A percentile compares a stretch with the other conserved stretches of the same genome.
Evolutionary conservation across 1,140 invertebrate genomes (phyloP).

Genomic region (Atta colombica): DNA sequence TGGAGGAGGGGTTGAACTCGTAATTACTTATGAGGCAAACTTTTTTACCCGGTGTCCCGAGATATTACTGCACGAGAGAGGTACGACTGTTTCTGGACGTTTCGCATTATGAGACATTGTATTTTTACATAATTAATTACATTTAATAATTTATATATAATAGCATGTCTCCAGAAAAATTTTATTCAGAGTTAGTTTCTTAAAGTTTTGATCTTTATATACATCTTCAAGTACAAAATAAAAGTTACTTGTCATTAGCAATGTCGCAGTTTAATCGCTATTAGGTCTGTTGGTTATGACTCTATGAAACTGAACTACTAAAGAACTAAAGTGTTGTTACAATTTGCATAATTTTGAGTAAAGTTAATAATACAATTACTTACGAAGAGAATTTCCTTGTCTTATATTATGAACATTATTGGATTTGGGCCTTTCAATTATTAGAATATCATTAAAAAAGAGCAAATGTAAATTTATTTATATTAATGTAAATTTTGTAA

Average conservation of each 20-base stretch:
- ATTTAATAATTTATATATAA: slow-evolving; percentile 6
- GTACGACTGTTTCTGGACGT: slow-evolving; percentile 25
- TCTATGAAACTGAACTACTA: slow-evolving; percentile 13
- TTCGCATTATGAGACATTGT: not conserved
- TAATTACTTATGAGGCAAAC: slow-evolving; percentile 67
- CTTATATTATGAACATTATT: not conserved
- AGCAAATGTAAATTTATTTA: too few species aligned
- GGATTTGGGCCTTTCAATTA: not conserved
- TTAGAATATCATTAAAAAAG: not conserved
- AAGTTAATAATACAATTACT: slow-evolving; percentile 41
- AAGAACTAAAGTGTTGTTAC: slow-evolving; percentile 11
- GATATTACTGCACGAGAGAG: slow-evolving; percentile 57
- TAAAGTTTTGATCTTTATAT: not conserved
- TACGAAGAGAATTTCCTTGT: slow-evolving; percentile 1
- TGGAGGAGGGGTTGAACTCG: slow-evolving; percentile 49
- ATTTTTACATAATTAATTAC: slow-evolving; percentile 6
- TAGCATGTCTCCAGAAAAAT: not conserved
- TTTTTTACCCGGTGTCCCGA: slow-evolving; percentile 58
- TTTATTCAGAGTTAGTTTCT: not conserved
- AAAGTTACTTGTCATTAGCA: slow-evolving; percentile 18
- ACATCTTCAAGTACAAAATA: slow-evolving; percentile 22
- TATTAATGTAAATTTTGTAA: not conserved
- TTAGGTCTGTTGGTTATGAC: slow-evolving; percentile 34
- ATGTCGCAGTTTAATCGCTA: slow-evolving; percentile 6
- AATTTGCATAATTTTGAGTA: not conserved